A percentile compares a stretch with the other conserved stretches of the same genome.
Evolutionary conservation across 2,797 vertebrate species (phyloP).

Genomic region (Fratercula arctica): DNA sequence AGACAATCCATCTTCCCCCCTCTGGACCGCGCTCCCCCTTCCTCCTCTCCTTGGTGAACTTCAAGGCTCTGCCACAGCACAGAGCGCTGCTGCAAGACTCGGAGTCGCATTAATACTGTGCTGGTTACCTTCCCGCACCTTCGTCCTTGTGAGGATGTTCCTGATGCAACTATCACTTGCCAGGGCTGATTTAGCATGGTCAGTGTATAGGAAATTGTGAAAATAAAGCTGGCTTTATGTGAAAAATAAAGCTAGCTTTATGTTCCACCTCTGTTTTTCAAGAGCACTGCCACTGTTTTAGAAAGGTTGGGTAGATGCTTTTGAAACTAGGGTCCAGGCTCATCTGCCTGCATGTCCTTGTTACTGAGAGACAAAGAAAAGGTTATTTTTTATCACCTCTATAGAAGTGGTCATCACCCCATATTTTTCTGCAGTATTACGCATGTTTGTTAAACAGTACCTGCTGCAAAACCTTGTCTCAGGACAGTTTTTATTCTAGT

Average conservation of each 20-base stretch:
- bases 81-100: neutral
- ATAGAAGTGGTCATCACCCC: neutral
- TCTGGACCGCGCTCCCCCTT: neutral
- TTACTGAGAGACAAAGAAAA: neutral
- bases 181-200: neutral
- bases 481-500: neutral
- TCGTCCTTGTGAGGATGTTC: neutral
- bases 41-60: neutral
- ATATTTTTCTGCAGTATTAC: neutral
- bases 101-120: neutral
- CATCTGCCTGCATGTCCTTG: neutral
- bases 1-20: slow-evolving; percentile 43
- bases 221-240: neutral
- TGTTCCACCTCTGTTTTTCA: neutral
- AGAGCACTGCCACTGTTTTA: neutral
- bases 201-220: neutral
- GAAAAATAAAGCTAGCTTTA: neutral
- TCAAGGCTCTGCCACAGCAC: neutral
- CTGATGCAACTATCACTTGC: neutral
- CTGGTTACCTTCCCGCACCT: neutral
- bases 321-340: neutral
- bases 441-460: neutral
- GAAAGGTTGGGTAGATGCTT: neutral
- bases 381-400: neutral
- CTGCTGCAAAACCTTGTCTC: neutral